Evolutionary conservation across 2,113 vertebrate species (phyloP).

Genomic region (Toxotes jaculatrix): DNA sequence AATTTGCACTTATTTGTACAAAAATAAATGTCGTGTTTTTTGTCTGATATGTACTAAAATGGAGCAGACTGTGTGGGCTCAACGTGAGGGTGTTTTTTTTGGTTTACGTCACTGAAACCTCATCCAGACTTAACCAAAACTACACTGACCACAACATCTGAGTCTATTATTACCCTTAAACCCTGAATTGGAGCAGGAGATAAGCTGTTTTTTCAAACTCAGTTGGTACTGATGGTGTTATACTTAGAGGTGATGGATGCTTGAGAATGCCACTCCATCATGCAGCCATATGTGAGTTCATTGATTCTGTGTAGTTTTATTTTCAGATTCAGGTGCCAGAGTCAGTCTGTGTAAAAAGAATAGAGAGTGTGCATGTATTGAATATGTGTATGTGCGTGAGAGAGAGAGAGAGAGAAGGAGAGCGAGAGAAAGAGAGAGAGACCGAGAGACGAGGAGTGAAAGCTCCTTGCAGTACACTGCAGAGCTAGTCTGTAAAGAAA

Average conservation of each 20-base stretch:
- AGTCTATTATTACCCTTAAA: background rate
- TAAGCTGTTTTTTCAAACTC: background rate
- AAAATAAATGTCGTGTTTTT: slow-evolving; percentile 34
- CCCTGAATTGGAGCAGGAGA: background rate
- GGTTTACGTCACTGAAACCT: background rate
- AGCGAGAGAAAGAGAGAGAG: background rate
- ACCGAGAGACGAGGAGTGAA: slow-evolving; percentile 38
- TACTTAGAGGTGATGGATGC: background rate
- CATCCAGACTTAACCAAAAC: background rate
- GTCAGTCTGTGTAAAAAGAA: slow-evolving; percentile 29
- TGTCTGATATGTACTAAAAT: slow-evolving; percentile 9
- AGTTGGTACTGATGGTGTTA: background rate
- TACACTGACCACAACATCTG: background rate
- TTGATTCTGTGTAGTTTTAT: slow-evolving; percentile 28
- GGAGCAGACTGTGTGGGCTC: background rate
- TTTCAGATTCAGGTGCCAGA: slow-evolving; percentile 33
- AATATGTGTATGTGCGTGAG: background rate
- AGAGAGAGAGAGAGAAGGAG: slow-evolving; percentile 10
- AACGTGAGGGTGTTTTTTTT: background rate
- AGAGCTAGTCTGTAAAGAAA: slow-evolving; percentile 65
- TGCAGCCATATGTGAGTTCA: background rate
- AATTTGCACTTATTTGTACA: slow-evolving; percentile 43
- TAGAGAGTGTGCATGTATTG: background rate
- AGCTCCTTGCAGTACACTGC: slow-evolving; percentile 66
- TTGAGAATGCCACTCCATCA: background rate